These are phyloP conservation scores for Drosophila lacertosa DNA, from an alignment of 1,140 invertebrate genomes.

Conservation along the genomic window DNA sequence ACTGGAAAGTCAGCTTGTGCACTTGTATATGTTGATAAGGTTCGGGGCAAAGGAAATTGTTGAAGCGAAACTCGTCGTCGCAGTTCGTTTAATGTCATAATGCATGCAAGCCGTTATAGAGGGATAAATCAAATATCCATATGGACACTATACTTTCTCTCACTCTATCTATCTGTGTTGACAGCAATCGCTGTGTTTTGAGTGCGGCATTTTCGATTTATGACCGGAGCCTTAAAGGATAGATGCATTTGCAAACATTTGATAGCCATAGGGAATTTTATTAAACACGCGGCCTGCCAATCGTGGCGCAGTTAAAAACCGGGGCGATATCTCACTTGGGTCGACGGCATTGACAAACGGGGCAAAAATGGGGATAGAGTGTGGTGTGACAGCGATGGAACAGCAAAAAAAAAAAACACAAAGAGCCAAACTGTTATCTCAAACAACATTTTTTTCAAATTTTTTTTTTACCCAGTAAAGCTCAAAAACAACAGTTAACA, in stretches of 20 bases:
- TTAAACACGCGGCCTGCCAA: conserved; percentile 10
- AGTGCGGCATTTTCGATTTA: background rate
- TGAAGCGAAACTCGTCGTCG: conserved; percentile 5
- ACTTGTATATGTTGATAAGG: conserved; percentile 12
- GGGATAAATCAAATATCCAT: background rate
- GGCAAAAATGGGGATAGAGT: conserved; percentile 19
- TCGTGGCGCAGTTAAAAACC: conserved; percentile 22
- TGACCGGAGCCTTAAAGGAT: conserved; percentile 3
- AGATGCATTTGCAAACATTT: background rate
- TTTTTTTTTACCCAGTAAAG: conserved; percentile 64
- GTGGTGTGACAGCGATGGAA: conserved; percentile 23
- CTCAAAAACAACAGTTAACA: conserved; percentile 74
- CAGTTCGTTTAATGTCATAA: conserved; percentile 5
- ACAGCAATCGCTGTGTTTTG: background rate
- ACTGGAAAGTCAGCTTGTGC: conserved; percentile 13
- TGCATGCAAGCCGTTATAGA: background rate
- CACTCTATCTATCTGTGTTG: background rate
- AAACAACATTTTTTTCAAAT: conserved; percentile 28
- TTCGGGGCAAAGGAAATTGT: background rate
- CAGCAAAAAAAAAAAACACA: conserved; percentile 29
- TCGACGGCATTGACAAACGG: conserved; percentile 33
- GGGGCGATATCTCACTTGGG: conserved; percentile 24
- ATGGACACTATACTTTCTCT: no score
- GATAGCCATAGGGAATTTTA: conserved; percentile 1
- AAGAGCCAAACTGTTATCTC: conserved; percentile 61